Evolutionary conservation across 1,140 invertebrate genomes (phyloP), one percentile per base, ranked within the genome.

Genomic region (Marisa cornuarietis): DNA sequence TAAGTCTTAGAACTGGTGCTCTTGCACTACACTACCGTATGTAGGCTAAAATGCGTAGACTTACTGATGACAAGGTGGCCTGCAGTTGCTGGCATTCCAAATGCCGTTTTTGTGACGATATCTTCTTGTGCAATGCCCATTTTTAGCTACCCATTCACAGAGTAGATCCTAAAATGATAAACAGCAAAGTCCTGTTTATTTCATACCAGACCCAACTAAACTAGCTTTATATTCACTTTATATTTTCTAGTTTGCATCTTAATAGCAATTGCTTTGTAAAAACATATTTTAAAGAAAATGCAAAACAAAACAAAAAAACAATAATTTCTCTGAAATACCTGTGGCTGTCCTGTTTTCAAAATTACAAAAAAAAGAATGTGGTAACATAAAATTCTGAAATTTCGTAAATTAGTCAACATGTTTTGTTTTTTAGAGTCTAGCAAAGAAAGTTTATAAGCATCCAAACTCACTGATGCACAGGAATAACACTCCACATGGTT

Each of bases 131-230:
- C 97, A 99, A 14, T 94, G 92, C 0, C 95, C 95, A 79, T 96
- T 95, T 81, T 96, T 95, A 0, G 94, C 93, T 93, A 95, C 94
- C 96, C 96, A 93, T 90, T 98, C 97, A 91, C 97, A 99, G 9
- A 86, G 79, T 94, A 90, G 31, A 93, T 93, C 52, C 93, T 92
- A 78, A 85, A 42, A 82, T 79, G 42, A 79, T 62, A 42, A 18
- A 14, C 54, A 58, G 11, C 11, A 14, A 58, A 58, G 11, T 58
- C n/a, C 54, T 18, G 54, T n/a, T n/a, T n/a, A n/a, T n/a, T n/a
- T n/a, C n/a, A n/a, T n/a, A n/a, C n/a, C n/a, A n/a, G n/a, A n/a
- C n/a, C n/a, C n/a, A n/a, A n/a, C n/a, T n/a, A n/a, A n/a, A n/a
- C n/a, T n/a, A 58, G 54, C 16, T 58, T 58, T 58, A 14, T 58